Evolutionary conservation across 1,140 invertebrate genomes (phyloP).

Genomic region (Octopus bimaculoides): DNA sequence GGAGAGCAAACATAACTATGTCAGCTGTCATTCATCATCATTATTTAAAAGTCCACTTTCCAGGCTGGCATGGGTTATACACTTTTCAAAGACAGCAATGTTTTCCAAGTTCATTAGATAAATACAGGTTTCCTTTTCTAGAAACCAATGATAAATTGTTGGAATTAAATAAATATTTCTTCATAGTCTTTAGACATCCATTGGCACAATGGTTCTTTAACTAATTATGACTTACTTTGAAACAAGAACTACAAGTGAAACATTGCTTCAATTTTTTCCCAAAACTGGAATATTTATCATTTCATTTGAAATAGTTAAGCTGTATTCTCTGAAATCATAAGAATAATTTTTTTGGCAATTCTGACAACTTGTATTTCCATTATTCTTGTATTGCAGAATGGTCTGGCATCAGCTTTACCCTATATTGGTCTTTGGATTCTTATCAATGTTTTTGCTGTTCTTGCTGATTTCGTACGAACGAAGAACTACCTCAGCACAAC

Average conservation of each 20-base stretch:
- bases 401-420: constrained; percentile 55
- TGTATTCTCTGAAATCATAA: neutral
- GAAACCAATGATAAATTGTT: too few species aligned
- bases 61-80: too few species aligned
- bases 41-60: too few species aligned
- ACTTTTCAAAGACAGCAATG: too few species aligned
- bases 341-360: neutral
- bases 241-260: too few species aligned
- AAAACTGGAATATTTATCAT: neutral
- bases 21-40: too few species aligned
- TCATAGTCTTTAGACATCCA: neutral
- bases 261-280: constrained; percentile 14
- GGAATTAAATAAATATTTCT: too few species aligned
- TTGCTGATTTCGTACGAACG: constrained; percentile 47
- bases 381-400: constrained; percentile 46
- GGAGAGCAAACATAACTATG: too few species aligned
- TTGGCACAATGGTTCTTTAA: neutral
- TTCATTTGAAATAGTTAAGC: neutral
- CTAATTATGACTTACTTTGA: neutral
- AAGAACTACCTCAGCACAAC: constrained; percentile 37
- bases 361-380: neutral
- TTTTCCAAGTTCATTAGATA: too few species aligned
- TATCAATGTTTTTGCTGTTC: constrained; percentile 48
- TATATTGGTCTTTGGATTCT: constrained; percentile 53
- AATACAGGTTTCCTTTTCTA: too few species aligned